Percentiles rank a stretch among this genome's conserved stretches.
phyloP scores from a whole-genome alignment of 1,140 invertebrate genomes.

The Elymnias hypermnestra region DNA sequence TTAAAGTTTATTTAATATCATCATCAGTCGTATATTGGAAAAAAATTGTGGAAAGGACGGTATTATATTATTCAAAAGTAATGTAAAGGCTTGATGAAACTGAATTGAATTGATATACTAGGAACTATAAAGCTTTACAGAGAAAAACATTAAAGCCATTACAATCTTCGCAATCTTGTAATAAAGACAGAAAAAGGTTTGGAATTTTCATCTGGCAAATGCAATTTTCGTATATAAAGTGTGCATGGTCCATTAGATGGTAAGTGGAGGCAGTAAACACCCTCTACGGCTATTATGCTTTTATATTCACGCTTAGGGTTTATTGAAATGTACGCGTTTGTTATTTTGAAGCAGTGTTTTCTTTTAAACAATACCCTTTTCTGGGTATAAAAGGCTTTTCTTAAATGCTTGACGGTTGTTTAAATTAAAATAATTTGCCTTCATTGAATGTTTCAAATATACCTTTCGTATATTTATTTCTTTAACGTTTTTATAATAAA shows the following conservation, averaged over 20 bases:
- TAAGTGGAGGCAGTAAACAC: constrained; percentile 49
- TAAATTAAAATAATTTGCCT: too few relatives aligned
- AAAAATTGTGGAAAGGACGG: too few relatives aligned
- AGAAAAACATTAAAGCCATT: not conserved
- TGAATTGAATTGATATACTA: not conserved
- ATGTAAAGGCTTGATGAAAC: too few relatives aligned
- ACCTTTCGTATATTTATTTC: too few relatives aligned
- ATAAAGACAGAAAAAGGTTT: constrained; percentile 27
- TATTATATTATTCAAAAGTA: too few relatives aligned
- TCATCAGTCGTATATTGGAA: too few relatives aligned
- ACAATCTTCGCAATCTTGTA: constrained; percentile 2
- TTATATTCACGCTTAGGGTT: constrained; percentile 49
- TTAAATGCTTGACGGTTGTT: too few relatives aligned
- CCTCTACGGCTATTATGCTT: constrained; percentile 45
- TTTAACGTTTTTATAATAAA: too few relatives aligned
- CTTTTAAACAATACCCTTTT: constrained; percentile 6
- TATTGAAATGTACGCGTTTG: constrained; percentile 10
- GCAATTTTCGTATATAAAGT: constrained; percentile 64
- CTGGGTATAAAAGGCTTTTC: too few relatives aligned
- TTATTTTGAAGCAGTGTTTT: constrained; percentile 7
- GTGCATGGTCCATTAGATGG: constrained; percentile 60
- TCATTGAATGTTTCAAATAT: too few relatives aligned
- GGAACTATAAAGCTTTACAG: not conserved
- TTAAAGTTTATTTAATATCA: too few relatives aligned
- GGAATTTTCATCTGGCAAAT: constrained; percentile 48